Evolutionary conservation across 2,113 vertebrate species (phyloP), one percentile per base, ranked within the genome.

Genomic region (Chiloscyllium plagiosum): DNA sequence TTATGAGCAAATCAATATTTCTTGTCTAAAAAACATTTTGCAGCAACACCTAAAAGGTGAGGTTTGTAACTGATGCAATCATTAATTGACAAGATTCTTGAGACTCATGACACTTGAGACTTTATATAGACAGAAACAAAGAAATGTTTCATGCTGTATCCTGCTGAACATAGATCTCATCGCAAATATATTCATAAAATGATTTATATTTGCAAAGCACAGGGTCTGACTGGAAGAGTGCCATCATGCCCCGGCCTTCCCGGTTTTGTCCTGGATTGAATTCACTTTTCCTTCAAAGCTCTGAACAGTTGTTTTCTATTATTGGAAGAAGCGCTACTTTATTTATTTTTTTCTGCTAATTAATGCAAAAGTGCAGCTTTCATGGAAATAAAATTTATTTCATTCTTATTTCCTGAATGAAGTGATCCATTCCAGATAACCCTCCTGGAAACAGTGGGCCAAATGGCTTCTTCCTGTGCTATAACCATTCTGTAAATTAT

Each of bases 351-450:
- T 66, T 93, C 33, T 37, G 61, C 89, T 65, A 22, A 92, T 90
- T 83, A 90, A 90, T 37, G 4, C 61, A 93, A 68, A 93, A 66
- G 65, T 66, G n/a, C 61, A 42, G n/a, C 7, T 22, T 93, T 42
- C 33, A 66, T 93, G 61, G 20, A 37, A 68, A 68, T 93, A 93
- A 93, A 93, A 66, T 66, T 37, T 93, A 93, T 19, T 93, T 93
- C n/a, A 20, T 65, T 93, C 33, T 42, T 83, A 65, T 22, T 93
- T 76, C 66, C 65, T 93, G 89, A 42, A 66, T 66, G 13, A 37
- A 47, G n/a, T 83, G 19, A 42, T 42, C 37, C n/a, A 93, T 93
- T n/a, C 26, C 29, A 33, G 33, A 76, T 8, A 33, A 33, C 72
- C 29, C 29, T 29, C 29, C 33, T 33, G 33, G 72, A 10, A 29